These are phyloP conservation scores for Drosophila sordidula DNA, from an alignment of 2,888 invertebrate species.

Conservation along the genomic window DNA sequence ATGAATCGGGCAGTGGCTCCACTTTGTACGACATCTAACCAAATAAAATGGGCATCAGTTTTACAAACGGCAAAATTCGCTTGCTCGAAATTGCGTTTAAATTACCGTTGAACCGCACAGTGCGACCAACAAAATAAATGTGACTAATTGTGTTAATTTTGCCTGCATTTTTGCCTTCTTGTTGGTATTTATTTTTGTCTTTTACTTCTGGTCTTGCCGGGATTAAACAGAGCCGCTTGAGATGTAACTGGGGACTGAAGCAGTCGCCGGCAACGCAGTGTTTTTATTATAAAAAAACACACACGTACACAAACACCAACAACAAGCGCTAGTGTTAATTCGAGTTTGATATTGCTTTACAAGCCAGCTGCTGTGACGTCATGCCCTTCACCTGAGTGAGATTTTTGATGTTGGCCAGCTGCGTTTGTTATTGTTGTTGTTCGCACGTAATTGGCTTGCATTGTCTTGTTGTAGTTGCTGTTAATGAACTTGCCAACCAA, in stretches of 20 bases:
- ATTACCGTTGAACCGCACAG: slow-evolving; percentile 52
- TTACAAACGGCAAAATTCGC: no score
- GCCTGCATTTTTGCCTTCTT: slow-evolving; percentile 4
- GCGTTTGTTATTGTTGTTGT: slow-evolving; percentile 7
- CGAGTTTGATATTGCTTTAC: slow-evolving; percentile 28
- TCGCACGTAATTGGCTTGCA: slow-evolving; percentile 7
- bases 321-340: slow-evolving; percentile 16
- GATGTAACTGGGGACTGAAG: slow-evolving; percentile 50
- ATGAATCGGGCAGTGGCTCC: slow-evolving; percentile 82
- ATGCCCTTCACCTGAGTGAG: slow-evolving; percentile 70
- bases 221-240: slow-evolving; percentile 36
- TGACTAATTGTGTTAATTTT: slow-evolving; percentile 15
- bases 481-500: slow-evolving; percentile 28
- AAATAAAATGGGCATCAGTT: background rate
- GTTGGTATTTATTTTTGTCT: background rate
- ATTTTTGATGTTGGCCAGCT: slow-evolving; percentile 25
- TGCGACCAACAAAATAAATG: slow-evolving; percentile 18
- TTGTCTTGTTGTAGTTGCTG: slow-evolving; percentile 20
- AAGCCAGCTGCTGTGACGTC: slow-evolving; percentile 64
- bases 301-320: slow-evolving; percentile 10
- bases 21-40: slow-evolving; percentile 84
- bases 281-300: slow-evolving; percentile 44
- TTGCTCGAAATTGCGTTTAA: background rate
- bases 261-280: slow-evolving; percentile 21
- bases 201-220: background rate